Evolutionary conservation across 2,888 invertebrate genomes (phyloP).

Genomic region (Acholoe squamosa): DNA sequence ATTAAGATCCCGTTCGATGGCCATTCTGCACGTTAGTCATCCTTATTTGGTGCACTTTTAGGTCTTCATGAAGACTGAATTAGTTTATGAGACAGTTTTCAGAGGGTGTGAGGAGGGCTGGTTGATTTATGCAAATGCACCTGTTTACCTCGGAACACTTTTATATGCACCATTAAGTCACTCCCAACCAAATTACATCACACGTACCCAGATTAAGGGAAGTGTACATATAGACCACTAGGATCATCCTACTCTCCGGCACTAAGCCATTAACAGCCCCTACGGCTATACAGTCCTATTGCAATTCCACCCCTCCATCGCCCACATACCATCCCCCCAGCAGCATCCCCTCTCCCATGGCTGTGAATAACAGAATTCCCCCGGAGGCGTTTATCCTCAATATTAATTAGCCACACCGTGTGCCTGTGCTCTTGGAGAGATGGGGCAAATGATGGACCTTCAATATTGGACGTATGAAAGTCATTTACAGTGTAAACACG

Average conservation of each 20-base stretch:
- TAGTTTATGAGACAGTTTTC: too few species aligned
- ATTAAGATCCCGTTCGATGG: too few species aligned
- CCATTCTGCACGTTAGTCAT: too few species aligned
- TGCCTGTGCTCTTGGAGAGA: background rate
- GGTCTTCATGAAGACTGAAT: too few species aligned
- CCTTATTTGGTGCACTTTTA: too few species aligned
- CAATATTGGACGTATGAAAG: background rate
- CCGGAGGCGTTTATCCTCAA: background rate
- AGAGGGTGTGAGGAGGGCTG: too few species aligned
- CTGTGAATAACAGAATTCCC: background rate
- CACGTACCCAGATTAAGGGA: background rate
- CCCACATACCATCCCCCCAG: background rate
- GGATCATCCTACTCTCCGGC: constrained; percentile 13
- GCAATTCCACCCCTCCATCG: too few species aligned
- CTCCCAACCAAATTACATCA: background rate
- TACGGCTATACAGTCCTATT: background rate
- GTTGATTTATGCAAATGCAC: background rate
- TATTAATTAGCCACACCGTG: background rate
- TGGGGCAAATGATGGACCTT: background rate
- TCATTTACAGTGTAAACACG: background rate
- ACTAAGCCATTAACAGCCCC: background rate
- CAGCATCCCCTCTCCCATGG: background rate
- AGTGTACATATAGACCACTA: background rate
- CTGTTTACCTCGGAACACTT: constrained; percentile 1
- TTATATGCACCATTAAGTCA: background rate